Evolutionary conservation across 2,797 vertebrate genomes (phyloP).

Genomic region (Sebastes jordani): DNA sequence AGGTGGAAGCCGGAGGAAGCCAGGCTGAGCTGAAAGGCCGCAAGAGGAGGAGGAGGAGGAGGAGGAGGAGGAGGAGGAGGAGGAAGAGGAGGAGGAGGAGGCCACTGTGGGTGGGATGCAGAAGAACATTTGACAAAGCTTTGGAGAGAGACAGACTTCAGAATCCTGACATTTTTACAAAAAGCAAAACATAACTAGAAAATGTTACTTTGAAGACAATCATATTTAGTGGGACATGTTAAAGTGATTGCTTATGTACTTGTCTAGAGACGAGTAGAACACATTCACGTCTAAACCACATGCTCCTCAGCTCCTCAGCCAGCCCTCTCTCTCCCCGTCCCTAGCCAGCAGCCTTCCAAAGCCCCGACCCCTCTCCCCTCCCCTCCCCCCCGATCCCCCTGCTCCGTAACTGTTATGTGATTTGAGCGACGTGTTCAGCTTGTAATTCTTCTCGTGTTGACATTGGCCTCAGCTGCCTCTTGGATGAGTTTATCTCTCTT

Average conservation of each 20-base stretch:
- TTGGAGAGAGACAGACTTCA: slow-evolving; percentile 73
- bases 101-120: slow-evolving; percentile 55
- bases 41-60: slow-evolving; percentile 32
- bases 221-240: slow-evolving; percentile 87
- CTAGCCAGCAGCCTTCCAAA: slow-evolving; percentile 74
- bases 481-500: slow-evolving; percentile 82
- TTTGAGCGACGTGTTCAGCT: slow-evolving; percentile 85
- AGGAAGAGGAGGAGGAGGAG: slow-evolving; percentile 31
- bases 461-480: slow-evolving; percentile 87
- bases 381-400: slow-evolving; percentile 53
- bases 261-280: slow-evolving; percentile 80
- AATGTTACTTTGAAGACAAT: slow-evolving; percentile 93
- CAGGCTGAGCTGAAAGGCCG: slow-evolving; percentile 61
- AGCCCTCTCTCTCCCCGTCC: slow-evolving; percentile 55
- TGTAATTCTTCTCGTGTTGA: slow-evolving; percentile 86
- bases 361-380: slow-evolving; percentile 64
- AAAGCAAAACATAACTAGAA: slow-evolving; percentile 71
- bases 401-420: slow-evolving; percentile 86
- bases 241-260: slow-evolving; percentile 83
- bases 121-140: slow-evolving; percentile 63
- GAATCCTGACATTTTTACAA: slow-evolving; percentile 81
- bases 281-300: slow-evolving; percentile 78
- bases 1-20: slow-evolving; percentile 63
- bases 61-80: slow-evolving; percentile 24
- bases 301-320: slow-evolving; percentile 73